phyloP scores from a whole-genome alignment of 2,888 invertebrate species.

The Labia minor region DNA sequence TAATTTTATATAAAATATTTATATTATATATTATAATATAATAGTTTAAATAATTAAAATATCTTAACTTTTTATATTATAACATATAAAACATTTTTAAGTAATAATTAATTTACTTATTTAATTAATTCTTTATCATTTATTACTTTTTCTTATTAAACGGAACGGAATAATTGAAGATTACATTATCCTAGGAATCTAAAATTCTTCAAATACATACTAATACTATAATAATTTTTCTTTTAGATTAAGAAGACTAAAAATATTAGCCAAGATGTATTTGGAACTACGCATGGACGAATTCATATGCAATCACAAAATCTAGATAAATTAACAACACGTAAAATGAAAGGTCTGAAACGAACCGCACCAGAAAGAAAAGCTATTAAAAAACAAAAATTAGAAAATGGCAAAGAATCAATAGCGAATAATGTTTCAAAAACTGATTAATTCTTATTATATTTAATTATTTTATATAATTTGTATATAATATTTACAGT shows the following conservation, averaged over 20 bases:
- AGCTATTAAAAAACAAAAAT: conserved; percentile 16
- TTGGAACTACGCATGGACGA: conserved; percentile 82
- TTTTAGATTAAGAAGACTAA: conserved; percentile 70
- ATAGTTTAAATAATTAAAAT: too few species aligned
- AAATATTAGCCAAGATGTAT: conserved; percentile 75
- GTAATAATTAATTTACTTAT: background rate
- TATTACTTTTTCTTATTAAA: conserved; percentile 15
- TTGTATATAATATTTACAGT: too few species aligned
- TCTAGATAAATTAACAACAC: conserved; percentile 70
- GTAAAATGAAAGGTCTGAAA: conserved; percentile 69
- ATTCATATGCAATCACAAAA: conserved; percentile 89
- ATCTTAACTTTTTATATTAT: too few species aligned
- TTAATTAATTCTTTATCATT: conserved; percentile 22
- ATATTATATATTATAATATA: background rate
- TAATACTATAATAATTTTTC: too few species aligned
- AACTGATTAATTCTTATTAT: too few species aligned
- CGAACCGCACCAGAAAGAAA: conserved; percentile 23
- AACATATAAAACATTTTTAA: background rate
- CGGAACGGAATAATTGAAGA: too few species aligned
- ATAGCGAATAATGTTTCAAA: too few species aligned
- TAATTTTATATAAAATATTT: conserved; percentile 29
- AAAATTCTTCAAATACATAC: too few species aligned
- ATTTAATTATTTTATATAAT: too few species aligned
- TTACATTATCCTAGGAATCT: too few species aligned
- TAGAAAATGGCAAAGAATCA: background rate